Evolutionary conservation across 2,797 vertebrate species (phyloP).

Genomic region (Argya squamiceps): DNA sequence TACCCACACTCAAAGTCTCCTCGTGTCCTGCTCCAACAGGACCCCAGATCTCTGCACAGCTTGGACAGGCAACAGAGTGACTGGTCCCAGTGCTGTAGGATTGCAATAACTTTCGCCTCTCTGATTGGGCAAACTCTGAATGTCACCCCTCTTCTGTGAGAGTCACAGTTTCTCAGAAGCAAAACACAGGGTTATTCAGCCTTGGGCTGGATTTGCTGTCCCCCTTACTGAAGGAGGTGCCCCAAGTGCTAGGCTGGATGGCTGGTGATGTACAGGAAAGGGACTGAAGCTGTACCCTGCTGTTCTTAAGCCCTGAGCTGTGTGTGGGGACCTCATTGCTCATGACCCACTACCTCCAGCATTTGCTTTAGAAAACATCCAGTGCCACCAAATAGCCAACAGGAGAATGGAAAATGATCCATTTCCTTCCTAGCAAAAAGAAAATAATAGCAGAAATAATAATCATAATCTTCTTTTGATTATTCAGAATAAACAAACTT

Average conservation of each 20-base stretch:
- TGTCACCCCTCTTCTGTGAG: not conserved
- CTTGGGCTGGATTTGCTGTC: not conserved
- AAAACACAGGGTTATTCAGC: rapidly evolving
- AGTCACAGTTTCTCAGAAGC: not conserved
- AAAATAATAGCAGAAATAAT: not conserved
- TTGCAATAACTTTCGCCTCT: not conserved
- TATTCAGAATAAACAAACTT: not conserved
- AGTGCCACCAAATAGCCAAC: not conserved
- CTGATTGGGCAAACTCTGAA: not conserved
- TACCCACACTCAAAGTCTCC: not conserved
- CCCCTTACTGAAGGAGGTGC: not conserved
- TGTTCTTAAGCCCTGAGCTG: not conserved
- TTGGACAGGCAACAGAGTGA: not conserved
- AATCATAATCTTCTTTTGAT: not conserved
- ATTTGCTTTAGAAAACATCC: not conserved
- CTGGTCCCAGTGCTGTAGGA: not conserved
- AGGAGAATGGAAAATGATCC: not conserved
- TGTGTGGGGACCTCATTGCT: rapidly evolving
- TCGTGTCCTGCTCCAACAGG: rapidly evolving
- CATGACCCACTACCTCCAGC: not conserved
- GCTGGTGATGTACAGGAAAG: not conserved
- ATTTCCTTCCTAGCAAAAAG: not conserved
- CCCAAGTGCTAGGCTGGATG: not conserved
- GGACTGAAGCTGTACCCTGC: not conserved
- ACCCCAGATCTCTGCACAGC: not conserved